A percentile compares a stretch with the other conserved stretches of the same genome.
Conservation (phyloP, 1,140 invertebrate genomes). For the Laupala kohalensis region DNA sequence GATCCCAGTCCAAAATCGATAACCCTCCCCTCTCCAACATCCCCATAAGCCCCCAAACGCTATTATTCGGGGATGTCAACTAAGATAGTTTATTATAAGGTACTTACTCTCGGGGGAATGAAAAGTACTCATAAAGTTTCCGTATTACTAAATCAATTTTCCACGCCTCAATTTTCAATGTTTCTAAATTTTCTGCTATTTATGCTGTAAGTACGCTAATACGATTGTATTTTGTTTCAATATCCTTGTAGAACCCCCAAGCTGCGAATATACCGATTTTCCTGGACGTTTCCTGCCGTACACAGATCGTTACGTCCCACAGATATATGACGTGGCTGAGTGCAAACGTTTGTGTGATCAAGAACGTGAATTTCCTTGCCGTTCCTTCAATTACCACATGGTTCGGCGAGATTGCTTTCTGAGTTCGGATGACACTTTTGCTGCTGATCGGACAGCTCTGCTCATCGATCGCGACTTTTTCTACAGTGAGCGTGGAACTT, state of each 20-base stretch:
- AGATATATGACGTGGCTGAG: constrained; percentile 26
- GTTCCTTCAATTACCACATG: constrained; percentile 26
- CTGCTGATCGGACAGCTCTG: constrained; percentile 22
- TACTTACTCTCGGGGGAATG: too few species aligned
- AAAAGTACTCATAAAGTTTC: too few species aligned
- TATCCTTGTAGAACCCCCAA: constrained; percentile 28
- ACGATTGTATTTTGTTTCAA: too few species aligned
- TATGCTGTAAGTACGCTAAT: too few species aligned
- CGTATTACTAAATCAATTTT: too few species aligned
- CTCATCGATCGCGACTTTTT: constrained; percentile 29
- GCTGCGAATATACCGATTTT: constrained; percentile 34
- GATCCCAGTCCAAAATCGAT: too few species aligned
- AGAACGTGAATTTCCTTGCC: constrained; percentile 33
- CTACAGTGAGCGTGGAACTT: constrained; percentile 33
- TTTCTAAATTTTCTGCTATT: too few species aligned
- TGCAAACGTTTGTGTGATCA: constrained; percentile 32
- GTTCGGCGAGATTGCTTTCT: constrained; percentile 32
- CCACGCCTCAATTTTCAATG: too few species aligned
- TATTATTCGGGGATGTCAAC: too few species aligned
- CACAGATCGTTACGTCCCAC: constrained; percentile 28
- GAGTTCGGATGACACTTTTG: constrained; percentile 32
- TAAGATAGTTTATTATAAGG: too few species aligned
- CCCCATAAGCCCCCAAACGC: too few species aligned
- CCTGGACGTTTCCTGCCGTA: constrained; percentile 30
- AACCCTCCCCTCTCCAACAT: too few species aligned